Evolutionary conservation across 1,140 invertebrate species (phyloP).

Genomic region (Diprion similis): DNA sequence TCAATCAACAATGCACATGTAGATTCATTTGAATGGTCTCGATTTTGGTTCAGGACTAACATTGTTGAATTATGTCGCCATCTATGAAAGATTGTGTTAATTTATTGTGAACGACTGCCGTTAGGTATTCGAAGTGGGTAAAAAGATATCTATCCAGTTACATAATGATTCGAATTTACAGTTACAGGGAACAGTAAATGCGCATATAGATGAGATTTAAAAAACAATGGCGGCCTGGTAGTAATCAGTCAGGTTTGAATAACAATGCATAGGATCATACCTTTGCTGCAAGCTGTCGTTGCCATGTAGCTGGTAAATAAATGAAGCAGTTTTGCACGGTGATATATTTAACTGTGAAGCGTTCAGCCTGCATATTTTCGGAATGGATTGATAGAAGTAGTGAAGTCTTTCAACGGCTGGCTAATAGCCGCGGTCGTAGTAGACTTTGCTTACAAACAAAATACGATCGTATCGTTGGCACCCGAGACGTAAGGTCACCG

Average conservation of each 20-base stretch:
- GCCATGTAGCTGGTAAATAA: constrained; percentile 42
- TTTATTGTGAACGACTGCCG: neutral
- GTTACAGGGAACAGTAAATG: neutral
- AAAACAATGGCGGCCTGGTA: neutral
- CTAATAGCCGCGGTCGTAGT: no score
- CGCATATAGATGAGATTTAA: neutral
- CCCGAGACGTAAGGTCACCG: no score
- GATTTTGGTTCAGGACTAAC: neutral
- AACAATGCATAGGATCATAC: constrained; percentile 32
- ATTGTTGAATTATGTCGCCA: neutral
- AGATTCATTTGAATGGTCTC: neutral
- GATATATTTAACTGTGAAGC: constrained; percentile 45
- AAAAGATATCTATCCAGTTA: neutral
- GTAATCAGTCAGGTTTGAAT: neutral
- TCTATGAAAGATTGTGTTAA: constrained; percentile 1
- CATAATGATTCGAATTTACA: neutral
- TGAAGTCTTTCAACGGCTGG: no score
- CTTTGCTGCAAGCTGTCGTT: constrained; percentile 36
- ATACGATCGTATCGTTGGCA: no score
- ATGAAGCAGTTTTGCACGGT: constrained; percentile 49
- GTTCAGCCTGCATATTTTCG: constrained; percentile 46
- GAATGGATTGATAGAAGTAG: no score
- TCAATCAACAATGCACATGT: no score
- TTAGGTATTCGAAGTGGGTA: no score
- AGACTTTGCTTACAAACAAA: no score